Evolutionary conservation across 2,888 invertebrate genomes (phyloP), one percentile per base, ranked within the genome.

Genomic region (Andrena trimmerana): DNA sequence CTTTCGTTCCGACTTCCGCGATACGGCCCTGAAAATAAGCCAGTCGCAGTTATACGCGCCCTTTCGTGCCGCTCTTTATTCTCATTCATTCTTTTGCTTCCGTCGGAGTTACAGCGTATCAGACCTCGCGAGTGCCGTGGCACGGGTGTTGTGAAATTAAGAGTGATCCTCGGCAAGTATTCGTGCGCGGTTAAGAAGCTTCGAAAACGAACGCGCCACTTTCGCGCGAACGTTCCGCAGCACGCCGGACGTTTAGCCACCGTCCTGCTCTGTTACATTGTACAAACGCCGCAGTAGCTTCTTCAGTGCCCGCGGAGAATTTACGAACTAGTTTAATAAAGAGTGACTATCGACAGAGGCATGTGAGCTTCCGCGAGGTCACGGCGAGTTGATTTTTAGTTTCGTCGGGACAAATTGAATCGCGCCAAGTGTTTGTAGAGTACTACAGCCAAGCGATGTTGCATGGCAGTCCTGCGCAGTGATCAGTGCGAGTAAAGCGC

Each of bases 21-120:
- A 86, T 87, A 88, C 88, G 89, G 73, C 80, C 85, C 85, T 85
- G 88, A 78, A 80, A 87, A 86, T 86, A 86, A 86, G 86, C 81
- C 81, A 74, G 81, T 83, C 79, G 81, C 74, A 84, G 89, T 88
- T 86, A 81, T 73, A 83, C 81, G 84, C 86, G 89, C 86, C 86
- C 88, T 86, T 86, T 84, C 80, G 77, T 73, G 73, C 72, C 74
- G 69, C 63, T 66, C 85, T 70, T 81, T 85, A 72, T 81, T 71
- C 79, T 75, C 83, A 78, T 81, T 85, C 77, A 77, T 83, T 75
- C 74, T 66, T 67, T 74, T 24, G 54, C 75, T 60, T 52, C 67
- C 79, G 74, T 24, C 70, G 70, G 73, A 60, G 76, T 76, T 68
- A 33, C 74, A n/a, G 68, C 83, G 80, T 76, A 71, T 84, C 79